These are phyloP conservation scores for Ciconia nigra DNA, from an alignment of 2,797 vertebrate species.

Conservation along the genomic window DNA sequence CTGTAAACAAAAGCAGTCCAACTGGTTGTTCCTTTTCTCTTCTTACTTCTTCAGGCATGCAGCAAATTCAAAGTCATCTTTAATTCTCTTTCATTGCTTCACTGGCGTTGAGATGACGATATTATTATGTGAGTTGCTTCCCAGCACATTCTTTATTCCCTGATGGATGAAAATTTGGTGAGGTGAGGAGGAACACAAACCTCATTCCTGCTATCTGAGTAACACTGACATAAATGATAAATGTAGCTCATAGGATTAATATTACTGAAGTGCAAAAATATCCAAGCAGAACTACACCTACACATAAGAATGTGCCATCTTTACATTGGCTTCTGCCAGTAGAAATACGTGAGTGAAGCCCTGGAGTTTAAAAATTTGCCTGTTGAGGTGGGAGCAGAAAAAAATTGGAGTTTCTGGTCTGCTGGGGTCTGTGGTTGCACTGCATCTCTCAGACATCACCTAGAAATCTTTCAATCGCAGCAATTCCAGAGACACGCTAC, in stretches of 20 bases:
- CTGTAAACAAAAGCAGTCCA: background rate
- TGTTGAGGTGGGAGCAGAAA: background rate
- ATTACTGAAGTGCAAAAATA: background rate
- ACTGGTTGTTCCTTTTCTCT: background rate
- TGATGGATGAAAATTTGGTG: background rate
- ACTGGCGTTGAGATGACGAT: background rate
- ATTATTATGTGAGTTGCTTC: background rate
- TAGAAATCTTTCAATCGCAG: background rate
- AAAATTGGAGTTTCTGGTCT: background rate
- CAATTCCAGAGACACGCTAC: accelerated
- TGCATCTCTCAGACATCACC: background rate
- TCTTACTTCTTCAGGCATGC: background rate
- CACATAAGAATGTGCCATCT: background rate
- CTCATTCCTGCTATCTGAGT: background rate
- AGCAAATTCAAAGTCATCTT: background rate
- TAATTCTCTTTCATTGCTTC: background rate
- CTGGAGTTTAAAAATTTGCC: background rate
- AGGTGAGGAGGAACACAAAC: background rate
- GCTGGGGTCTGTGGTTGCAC: background rate
- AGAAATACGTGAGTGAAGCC: background rate
- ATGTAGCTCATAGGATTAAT: background rate
- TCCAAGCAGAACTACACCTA: background rate
- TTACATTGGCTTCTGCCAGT: background rate
- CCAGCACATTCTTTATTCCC: background rate
- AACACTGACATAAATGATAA: background rate